Base-by-base conservation (phyloP, 1,140 invertebrate species). In the Lepidostoma basale region DNA sequence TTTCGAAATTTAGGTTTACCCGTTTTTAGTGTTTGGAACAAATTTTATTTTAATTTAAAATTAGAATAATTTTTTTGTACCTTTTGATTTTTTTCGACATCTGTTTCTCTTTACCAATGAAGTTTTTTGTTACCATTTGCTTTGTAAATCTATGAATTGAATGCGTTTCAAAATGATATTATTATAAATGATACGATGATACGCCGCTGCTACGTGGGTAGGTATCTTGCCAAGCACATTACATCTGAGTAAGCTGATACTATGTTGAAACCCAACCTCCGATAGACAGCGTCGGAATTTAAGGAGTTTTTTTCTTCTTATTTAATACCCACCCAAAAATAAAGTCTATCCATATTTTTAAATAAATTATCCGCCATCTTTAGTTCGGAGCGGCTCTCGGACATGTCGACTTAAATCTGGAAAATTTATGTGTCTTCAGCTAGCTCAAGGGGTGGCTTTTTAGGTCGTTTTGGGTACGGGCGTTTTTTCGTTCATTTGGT, bases 291-390 rank as follows among this genome's bases (percentile, higher is more conserved):
- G 14, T 1, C 0, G 59, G 25, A 45, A 44, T 45, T 42, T 54
- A 12, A 44, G 28, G 25, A 42, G 39, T 65, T 52, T 65, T 56
- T 52, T 44, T 65, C 49, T 39, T 40, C 23, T 62, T 18, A n/a
- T 56, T 59, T 42, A 62, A 42, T 62, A 44, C 59, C 59, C 42
- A 28, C 59, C 36, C 49, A 54, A 60, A 69, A 54, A 69, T 45
- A 69, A 52, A 39, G 10, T 42, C 16, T 25, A 39, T 42, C 60
- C 67, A 68, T 68, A 72, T 68, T 72, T 68, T 67, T 64, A 64
- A 64, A 72, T 72, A 72, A 68, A 72, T 72, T 72, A 72, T 70
- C 49, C 42, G 40, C 44, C 60, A 52, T 52, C 33, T 52, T 33
- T 25, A 28, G 23, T 33, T 23, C 36, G 44, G 22, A 10, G 12